Evolutionary conservation across 2,797 vertebrate genomes (phyloP).

Genomic region (Leptodactylus fallax): DNA sequence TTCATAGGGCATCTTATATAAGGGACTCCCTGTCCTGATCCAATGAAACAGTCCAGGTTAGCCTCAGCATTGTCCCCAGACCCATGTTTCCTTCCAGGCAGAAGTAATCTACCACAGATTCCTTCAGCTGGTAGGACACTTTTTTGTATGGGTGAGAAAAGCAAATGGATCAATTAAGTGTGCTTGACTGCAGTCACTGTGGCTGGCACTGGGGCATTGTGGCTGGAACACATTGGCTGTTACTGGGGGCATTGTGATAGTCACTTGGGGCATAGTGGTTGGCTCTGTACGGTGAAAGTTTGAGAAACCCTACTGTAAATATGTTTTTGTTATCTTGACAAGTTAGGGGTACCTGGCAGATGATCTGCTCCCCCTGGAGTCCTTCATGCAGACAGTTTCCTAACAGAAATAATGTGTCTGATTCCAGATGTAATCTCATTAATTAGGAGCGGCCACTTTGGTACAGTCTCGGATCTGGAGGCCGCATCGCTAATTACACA

Average conservation of each 20-base stretch:
- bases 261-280: too few relatives aligned
- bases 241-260: neutral
- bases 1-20: too few relatives aligned
- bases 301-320: neutral
- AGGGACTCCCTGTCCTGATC: too few relatives aligned
- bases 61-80: too few relatives aligned
- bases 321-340: neutral
- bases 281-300: neutral
- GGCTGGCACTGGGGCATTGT: neutral
- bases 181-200: too few relatives aligned
- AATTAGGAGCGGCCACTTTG: constrained; percentile 27
- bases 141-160: too few relatives aligned
- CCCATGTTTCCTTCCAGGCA: too few relatives aligned
- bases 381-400: neutral
- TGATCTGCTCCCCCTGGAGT: neutral
- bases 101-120: too few relatives aligned
- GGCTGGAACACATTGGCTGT: neutral
- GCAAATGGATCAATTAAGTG: too few relatives aligned
- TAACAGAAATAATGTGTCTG: constrained; percentile 4
- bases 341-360: too few relatives aligned
- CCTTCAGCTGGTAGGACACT: too few relatives aligned
- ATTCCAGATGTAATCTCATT: constrained; percentile 51
- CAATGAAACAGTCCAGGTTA: too few relatives aligned
- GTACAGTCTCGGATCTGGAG: neutral
- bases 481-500: neutral